Base-by-base conservation (phyloP, 92 coral and sea anemone species). In the Actinernus sp. region DNA sequence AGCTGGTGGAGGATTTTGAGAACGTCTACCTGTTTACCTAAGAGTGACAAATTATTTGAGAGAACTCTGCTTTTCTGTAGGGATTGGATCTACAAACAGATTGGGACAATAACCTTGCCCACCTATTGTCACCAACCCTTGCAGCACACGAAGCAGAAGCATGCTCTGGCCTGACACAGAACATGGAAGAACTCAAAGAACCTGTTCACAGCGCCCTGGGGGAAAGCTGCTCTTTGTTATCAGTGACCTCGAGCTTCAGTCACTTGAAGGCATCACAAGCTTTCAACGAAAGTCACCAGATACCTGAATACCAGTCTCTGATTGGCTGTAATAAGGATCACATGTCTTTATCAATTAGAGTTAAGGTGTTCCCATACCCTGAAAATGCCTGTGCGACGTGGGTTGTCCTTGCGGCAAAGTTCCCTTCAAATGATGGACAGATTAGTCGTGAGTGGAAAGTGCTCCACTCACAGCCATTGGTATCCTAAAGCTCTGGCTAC, bases 301-400 rank as follows among this genome's bases (percentile, higher is more conserved):
- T 33, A 16, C 53, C 60, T 13, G 75, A 68, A 2, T 68, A 50
- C 31, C 62, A 68, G 14, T 18, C 61, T 5, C 29, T 68, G 47
- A 59, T 61, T 31, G 80, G 49, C 41, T 49, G 52, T 31, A 54
- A 21, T 21, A 40, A 48, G 10, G 49, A 73, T 47, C 1, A 37
- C 26, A 24, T 61, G 51, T 28, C 71, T 31, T 61, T 61, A 33
- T 50, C 80, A 3, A 25, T 61, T 1, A 47, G 72, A n/a, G 72
- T 51, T 2, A 62, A 58, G 13, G 52, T 61, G 4, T 47, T 44
- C n/a, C 70, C 61, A n/a, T 73, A 73, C 38, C 80, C 80, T 30
- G 80, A 73, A 49, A 33, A 50, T 24, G 51, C 24, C 3, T 73
- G 80, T 48, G 49, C 71, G 22, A 37, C 38, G n/a, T 51, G 61